Percentiles rank a stretch among this genome's conserved stretches.
Conservation (phyloP, 37 sponge, comb jelly and placozoan species). For the Lycopodina hypogea region DNA sequence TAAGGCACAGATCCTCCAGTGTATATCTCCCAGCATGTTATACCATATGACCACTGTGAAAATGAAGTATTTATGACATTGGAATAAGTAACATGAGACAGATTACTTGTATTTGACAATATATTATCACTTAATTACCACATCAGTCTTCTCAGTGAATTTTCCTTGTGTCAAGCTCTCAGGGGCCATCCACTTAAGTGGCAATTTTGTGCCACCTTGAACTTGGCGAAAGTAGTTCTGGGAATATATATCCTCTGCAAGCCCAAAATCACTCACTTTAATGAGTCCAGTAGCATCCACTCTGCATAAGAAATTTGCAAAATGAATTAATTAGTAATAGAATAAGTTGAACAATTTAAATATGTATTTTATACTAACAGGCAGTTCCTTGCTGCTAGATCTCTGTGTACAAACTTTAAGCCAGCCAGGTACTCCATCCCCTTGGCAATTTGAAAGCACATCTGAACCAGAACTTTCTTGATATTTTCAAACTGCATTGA, state of each 20-base stretch:
- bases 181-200: slow-evolving; percentile 33
- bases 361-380: slow-evolving; percentile 16
- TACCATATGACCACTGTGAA: slow-evolving; percentile 57
- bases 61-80: background rate
- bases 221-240: slow-evolving; percentile 20
- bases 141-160: slow-evolving; percentile 26
- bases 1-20: slow-evolving; percentile 47
- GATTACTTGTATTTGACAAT: background rate
- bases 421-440: slow-evolving; percentile 38
- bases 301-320: background rate
- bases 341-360: background rate
- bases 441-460: slow-evolving; percentile 30
- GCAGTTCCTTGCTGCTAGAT: slow-evolving; percentile 54
- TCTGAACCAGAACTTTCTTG: slow-evolving; percentile 5
- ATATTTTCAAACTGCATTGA: slow-evolving; percentile 5
- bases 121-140: slow-evolving; percentile 2
- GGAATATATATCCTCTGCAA: slow-evolving; percentile 12
- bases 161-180: slow-evolving; percentile 17
- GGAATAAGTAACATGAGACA: background rate
- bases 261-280: slow-evolving; percentile 33
- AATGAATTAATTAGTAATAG: background rate
- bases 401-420: slow-evolving; percentile 30
- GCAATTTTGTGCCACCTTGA: slow-evolving; percentile 6
- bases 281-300: slow-evolving; percentile 3
- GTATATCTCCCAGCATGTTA: slow-evolving; percentile 61